Evolutionary conservation across 2,113 vertebrate genomes (phyloP).

Genomic region (Raphicerus campestris): DNA sequence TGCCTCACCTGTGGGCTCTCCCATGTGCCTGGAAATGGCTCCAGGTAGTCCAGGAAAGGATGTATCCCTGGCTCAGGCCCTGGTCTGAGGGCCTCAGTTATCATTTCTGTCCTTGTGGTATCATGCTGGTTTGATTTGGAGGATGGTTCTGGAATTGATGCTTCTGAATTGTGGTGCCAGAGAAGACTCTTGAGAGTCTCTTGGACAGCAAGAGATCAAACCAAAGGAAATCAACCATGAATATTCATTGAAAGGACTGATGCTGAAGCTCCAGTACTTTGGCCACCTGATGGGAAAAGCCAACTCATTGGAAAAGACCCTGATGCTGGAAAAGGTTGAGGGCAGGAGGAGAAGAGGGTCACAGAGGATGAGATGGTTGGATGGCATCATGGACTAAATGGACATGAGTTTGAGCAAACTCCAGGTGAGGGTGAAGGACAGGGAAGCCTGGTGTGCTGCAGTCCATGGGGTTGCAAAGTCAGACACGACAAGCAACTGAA

Average conservation of each 20-base stretch:
- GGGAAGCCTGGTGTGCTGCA: neutral
- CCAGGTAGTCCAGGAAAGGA: neutral
- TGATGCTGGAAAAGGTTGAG: neutral
- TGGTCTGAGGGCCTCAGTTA: neutral
- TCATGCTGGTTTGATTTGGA: neutral
- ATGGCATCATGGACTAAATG: neutral
- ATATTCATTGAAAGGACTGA: neutral
- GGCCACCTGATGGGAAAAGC: neutral
- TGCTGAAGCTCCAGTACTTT: neutral
- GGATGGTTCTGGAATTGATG: neutral
- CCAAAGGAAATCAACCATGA: neutral
- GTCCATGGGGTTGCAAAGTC: neutral
- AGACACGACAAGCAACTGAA: neutral
- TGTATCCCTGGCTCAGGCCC: conserved; percentile 70
- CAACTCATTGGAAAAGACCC: neutral
- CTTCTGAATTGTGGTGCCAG: neutral
- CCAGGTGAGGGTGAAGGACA: neutral
- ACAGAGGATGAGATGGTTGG: neutral
- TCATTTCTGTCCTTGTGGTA: neutral
- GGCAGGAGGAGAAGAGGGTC: neutral
- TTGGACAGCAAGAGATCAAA: neutral
- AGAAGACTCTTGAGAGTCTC: neutral
- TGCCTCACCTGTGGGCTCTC: neutral
- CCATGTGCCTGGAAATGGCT: neutral
- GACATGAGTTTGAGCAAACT: neutral